Conservation (phyloP, 2,888 invertebrate species). For the Bellardia bayeri region DNA sequence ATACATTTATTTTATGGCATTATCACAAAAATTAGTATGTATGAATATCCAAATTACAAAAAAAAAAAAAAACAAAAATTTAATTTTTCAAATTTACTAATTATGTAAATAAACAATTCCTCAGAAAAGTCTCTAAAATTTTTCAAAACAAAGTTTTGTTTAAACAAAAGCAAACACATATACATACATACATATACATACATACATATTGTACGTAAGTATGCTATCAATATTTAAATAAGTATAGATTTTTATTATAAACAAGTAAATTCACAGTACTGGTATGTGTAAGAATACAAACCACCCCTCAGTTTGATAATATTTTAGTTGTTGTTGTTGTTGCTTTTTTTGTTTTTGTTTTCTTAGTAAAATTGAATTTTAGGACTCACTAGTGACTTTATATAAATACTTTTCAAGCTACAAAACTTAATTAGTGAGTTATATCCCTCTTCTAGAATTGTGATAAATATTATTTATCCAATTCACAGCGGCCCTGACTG, state of each 20-base stretch:
- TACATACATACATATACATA: too few species aligned
- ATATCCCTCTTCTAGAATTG: too few species aligned
- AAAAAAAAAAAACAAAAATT: constrained; percentile 17
- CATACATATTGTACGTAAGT: too few species aligned
- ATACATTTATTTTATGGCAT: background rate
- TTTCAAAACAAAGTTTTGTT: background rate
- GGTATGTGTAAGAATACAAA: background rate
- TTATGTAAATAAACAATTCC: background rate
- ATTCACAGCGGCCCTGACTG: too few species aligned
- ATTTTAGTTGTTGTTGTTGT: too few species aligned
- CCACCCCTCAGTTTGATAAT: background rate
- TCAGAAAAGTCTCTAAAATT: background rate
- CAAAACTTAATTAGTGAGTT: too few species aligned
- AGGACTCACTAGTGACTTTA: too few species aligned
- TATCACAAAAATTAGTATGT: constrained; percentile 24
- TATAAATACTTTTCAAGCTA: too few species aligned
- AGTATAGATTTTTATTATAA: background rate
- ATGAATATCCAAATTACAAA: constrained; percentile 4
- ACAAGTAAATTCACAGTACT: background rate
- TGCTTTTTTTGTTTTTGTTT: too few species aligned
- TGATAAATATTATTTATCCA: too few species aligned
- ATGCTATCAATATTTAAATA: constrained; percentile 10
- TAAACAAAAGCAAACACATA: background rate
- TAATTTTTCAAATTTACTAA: constrained; percentile 8
- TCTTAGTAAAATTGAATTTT: too few species aligned